phyloP scores from a whole-genome alignment of 1,140 invertebrate genomes.

The Cataglyphis hispanica region DNA sequence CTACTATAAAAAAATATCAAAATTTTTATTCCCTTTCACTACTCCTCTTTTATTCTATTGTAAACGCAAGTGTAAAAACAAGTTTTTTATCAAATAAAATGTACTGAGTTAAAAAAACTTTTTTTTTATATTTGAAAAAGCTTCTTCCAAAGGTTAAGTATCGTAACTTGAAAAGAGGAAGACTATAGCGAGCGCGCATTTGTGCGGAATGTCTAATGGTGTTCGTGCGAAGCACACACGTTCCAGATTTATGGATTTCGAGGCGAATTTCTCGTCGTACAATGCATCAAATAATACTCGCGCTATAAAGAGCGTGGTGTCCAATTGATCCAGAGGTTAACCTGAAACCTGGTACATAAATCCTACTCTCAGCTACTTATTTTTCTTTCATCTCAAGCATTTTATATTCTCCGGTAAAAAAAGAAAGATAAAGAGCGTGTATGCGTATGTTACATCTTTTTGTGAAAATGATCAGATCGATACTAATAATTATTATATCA shows the following conservation, averaged over 20 bases:
- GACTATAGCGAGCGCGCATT: neutral
- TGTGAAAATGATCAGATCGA: neutral
- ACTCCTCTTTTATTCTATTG: neutral
- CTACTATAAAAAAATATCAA: neutral
- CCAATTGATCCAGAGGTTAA: slow-evolving; percentile 35
- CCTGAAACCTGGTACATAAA: slow-evolving; percentile 36
- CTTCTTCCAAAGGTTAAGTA: neutral
- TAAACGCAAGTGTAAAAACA: neutral
- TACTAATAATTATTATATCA: neutral
- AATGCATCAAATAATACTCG: slow-evolving; percentile 27
- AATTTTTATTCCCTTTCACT: neutral
- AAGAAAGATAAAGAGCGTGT: neutral
- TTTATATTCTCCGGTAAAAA: slow-evolving; percentile 7
- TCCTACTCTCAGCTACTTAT: slow-evolving; percentile 1
- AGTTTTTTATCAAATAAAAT: neutral
- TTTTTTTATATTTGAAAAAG: too few species aligned
- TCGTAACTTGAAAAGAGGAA: neutral
- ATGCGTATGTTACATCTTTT: neutral
- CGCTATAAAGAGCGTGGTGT: neutral
- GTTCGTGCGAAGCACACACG: neutral
- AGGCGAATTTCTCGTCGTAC: slow-evolving; percentile 35
- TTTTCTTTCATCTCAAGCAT: slow-evolving; percentile 15
- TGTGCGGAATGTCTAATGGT: slow-evolving; percentile 23
- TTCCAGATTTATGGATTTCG: slow-evolving; percentile 36
- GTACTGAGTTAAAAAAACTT: neutral